Evolutionary conservation across 2,113 vertebrate species (phyloP).

Genomic region (Thermophis baileyi): DNA sequence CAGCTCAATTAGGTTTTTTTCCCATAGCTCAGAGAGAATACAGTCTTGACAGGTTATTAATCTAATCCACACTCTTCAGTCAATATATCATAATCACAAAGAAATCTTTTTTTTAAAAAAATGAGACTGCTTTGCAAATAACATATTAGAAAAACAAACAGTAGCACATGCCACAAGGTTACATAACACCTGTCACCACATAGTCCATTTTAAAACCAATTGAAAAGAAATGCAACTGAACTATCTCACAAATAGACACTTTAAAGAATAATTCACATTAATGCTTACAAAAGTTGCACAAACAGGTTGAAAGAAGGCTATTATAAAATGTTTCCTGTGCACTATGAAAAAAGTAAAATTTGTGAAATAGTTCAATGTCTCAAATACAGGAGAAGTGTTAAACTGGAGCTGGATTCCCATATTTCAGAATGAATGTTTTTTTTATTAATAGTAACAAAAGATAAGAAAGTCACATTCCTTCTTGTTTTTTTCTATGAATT

Average conservation of each 20-base stretch:
- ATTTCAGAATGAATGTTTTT: not conserved
- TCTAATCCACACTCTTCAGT: conserved; percentile 3
- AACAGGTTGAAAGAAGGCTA: not conserved
- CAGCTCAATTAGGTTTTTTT: conserved; percentile 9
- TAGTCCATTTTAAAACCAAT: conserved; percentile 7
- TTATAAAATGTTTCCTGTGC: not conserved
- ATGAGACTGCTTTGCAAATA: not conserved
- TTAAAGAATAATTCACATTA: not conserved
- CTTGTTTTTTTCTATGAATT: not conserved
- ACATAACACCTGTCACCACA: not conserved
- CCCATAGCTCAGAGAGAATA: not conserved
- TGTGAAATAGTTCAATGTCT: not conserved
- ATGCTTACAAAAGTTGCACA: not conserved
- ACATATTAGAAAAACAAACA: not conserved
- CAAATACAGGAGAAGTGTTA: not conserved
- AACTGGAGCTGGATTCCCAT: not conserved
- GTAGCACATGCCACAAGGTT: conserved; percentile 4
- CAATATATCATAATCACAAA: not conserved
- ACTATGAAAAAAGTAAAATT: not conserved
- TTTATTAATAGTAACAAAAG: not conserved
- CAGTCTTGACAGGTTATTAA: conserved; percentile 24
- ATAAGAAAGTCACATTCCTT: not conserved
- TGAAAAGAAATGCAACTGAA: not conserved
- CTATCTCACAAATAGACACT: not conserved
- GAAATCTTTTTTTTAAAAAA: not conserved